phyloP scores from a whole-genome alignment of 2,888 invertebrate species.

The Orthosia cruda region DNA sequence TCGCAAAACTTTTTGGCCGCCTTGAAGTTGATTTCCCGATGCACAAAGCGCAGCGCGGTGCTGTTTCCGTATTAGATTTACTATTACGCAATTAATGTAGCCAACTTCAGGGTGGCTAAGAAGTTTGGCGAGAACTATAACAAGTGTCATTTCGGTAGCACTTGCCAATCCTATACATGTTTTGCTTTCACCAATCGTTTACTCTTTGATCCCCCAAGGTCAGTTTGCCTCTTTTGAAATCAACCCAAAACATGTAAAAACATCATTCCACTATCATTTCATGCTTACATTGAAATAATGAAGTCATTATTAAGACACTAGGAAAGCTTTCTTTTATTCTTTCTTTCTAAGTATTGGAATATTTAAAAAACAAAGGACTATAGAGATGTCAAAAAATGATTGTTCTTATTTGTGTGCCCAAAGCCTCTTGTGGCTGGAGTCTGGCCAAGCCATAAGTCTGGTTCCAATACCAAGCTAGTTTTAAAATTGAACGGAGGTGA shows the following conservation, averaged over 20 bases:
- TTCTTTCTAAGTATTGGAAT: constrained; percentile 26
- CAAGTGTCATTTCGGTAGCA: neutral
- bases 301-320: neutral
- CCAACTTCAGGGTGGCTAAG: too few relatives aligned
- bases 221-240: neutral
- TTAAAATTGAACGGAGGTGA: constrained; percentile 71
- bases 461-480: constrained; percentile 72
- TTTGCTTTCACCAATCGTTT: neutral
- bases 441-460: constrained; percentile 76
- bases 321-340: too few relatives aligned
- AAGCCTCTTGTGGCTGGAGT: constrained; percentile 70
- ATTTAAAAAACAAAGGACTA: constrained; percentile 64
- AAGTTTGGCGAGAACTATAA: too few relatives aligned
- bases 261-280: too few relatives aligned
- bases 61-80: too few relatives aligned
- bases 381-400: constrained; percentile 73
- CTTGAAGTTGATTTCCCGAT: too few relatives aligned
- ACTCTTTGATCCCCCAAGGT: neutral
- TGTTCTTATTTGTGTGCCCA: constrained; percentile 71
- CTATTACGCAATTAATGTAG: too few relatives aligned
- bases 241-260: neutral
- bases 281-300: neutral
- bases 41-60: too few relatives aligned
- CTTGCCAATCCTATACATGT: neutral
- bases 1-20: too few relatives aligned